Evolutionary conservation across 2,113 vertebrate genomes (phyloP).

Genomic region (Nothobranchius furzeri): DNA sequence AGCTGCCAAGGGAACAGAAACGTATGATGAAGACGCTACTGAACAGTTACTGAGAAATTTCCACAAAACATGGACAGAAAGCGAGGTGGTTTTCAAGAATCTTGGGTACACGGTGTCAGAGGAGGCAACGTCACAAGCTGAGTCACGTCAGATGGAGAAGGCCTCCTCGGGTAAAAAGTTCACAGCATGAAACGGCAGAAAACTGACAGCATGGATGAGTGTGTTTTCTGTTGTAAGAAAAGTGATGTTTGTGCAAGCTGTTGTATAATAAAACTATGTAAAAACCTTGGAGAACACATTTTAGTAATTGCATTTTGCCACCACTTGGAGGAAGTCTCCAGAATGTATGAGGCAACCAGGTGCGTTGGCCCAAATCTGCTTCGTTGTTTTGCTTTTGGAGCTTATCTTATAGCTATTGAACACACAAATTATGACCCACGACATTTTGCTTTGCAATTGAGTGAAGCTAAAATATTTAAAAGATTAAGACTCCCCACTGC

Average conservation of each 20-base stretch:
- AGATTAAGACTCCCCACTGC: background rate
- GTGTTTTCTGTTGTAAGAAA: background rate
- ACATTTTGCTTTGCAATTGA: background rate
- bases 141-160: conserved; percentile 76
- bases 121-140: conserved; percentile 70
- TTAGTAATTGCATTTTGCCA: background rate
- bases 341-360: background rate
- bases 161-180: conserved; percentile 80
- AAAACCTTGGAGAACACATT: too few species aligned
- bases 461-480: too few species aligned
- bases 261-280: background rate
- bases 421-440: too few species aligned
- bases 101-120: conserved; percentile 81
- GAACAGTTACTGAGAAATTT: conserved; percentile 84
- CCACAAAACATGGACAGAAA: conserved; percentile 85
- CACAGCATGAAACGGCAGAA: conserved; percentile 64
- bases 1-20: conserved; percentile 66
- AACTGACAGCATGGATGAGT: conserved; percentile 39
- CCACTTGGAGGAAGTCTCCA: background rate
- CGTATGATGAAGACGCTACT: conserved; percentile 74
- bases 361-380: too few species aligned
- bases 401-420: too few species aligned
- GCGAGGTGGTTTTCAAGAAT: conserved; percentile 83
- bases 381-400: too few species aligned
- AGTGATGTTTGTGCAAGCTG: background rate